Base-by-base conservation (phyloP, 2,888 invertebrate species). In the Pomacea canaliculata region DNA sequence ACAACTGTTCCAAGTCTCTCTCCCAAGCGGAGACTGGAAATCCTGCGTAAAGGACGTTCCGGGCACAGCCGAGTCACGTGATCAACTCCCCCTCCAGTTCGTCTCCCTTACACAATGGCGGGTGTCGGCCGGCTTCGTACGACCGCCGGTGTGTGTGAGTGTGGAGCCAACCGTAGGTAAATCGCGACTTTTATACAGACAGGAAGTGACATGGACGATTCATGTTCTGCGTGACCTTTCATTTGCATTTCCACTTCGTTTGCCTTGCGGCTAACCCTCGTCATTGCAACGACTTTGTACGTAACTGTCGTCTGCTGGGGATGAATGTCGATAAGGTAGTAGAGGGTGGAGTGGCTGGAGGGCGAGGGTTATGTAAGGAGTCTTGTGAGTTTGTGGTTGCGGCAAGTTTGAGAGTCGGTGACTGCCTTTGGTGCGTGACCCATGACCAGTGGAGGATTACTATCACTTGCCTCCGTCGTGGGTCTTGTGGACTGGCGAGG, bases 1-100 rank as follows among this genome's bases (percentile, higher is more conserved):
- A 63, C n/a, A 19, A 63, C 7, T 5, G 27, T 16, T 37, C 37
- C 16, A 63, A 63, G n/a, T 12, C n/a, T 60, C 60, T n/a, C n/a
- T n/a, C 10, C 10, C 10, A 4, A 63, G 63, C 63, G 27, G 63
- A n/a, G 27, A n/a, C n/a, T 12, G 2, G 19, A 12, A 23, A 63
- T 12, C 27, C 19, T 12, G 23, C n/a, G 74, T 46, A 49, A 23
- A 69, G 69, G 62, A 69, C 74, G 62, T 49, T 13, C 59, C 62
- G 74, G 74, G 56, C 74, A 74, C 69, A 19, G 74, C 23, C 60
- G 56, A 16, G 27, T 74, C 74, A 74, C 74, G 74, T 74, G 74
- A 74, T 69, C 74, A 74, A 48, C 60, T 56, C 51, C 12, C 51
- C 51, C 51, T 56, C 51, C 51, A 13, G 10, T 56, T 56, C 51